Evolutionary conservation across 2,113 vertebrate genomes (phyloP).

Genomic region (Pseudorhombus dupliciocellatus): DNA sequence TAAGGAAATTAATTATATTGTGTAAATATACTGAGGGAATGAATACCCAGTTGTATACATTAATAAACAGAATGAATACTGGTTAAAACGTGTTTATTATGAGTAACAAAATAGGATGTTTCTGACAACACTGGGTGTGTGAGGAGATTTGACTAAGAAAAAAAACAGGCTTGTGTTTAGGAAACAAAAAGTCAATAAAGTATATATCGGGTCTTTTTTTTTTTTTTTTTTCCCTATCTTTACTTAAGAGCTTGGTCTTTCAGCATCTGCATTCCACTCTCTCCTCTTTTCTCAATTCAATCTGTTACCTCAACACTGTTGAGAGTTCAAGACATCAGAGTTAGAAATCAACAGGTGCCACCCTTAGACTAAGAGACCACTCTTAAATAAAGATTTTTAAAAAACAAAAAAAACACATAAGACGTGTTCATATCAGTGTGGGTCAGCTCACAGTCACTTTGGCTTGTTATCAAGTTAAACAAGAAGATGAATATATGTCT

Average conservation of each 20-base stretch:
- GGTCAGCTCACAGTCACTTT: constrained; percentile 43
- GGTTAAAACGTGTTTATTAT: constrained; percentile 61
- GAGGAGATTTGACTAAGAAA: background rate
- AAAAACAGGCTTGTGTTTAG: background rate
- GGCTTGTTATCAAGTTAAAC: constrained; percentile 25
- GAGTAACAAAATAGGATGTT: constrained; percentile 46
- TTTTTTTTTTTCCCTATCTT: too few species aligned
- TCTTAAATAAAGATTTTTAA: background rate
- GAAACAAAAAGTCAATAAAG: background rate
- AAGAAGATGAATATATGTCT: constrained; percentile 2
- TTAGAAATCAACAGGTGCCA: too few species aligned
- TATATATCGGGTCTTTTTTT: too few species aligned
- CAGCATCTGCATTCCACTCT: too few species aligned
- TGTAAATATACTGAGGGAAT: constrained; percentile 67
- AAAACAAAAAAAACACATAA: background rate
- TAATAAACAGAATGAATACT: constrained; percentile 72
- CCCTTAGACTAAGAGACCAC: too few species aligned
- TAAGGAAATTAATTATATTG: constrained; percentile 71
- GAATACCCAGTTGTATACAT: constrained; percentile 64
- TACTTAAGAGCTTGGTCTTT: too few species aligned
- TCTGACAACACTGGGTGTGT: background rate
- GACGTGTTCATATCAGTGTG: background rate
- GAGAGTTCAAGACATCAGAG: too few species aligned
- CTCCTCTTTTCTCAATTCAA: too few species aligned
- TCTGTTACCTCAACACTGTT: too few species aligned